These are phyloP conservation scores for Apomyelois bistriatella DNA, from an alignment of 2,888 invertebrate genomes.

Conservation along the genomic window DNA sequence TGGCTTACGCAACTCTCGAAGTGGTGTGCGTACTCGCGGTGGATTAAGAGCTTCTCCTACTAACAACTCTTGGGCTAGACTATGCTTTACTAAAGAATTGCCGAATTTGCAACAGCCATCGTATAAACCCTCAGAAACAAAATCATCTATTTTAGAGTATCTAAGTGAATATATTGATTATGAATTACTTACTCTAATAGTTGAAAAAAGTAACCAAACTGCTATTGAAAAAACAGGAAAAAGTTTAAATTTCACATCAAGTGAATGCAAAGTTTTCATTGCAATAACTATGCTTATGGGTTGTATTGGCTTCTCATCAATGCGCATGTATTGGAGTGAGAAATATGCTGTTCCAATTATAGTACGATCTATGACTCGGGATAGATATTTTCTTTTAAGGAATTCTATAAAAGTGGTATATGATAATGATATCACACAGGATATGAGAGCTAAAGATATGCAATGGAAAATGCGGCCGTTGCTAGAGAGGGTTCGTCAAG, in stretches of 20 bases:
- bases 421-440: constrained; percentile 16
- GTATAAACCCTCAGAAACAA: too few species aligned
- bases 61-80: too few species aligned
- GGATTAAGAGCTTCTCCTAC: too few species aligned
- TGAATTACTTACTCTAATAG: neutral
- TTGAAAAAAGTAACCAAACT: neutral
- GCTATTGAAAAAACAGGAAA: neutral
- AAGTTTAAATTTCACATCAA: neutral
- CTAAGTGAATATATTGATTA: constrained; percentile 2
- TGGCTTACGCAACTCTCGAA: too few species aligned
- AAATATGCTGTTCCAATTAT: constrained; percentile 10
- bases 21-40: too few species aligned
- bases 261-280: neutral
- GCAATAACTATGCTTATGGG: constrained; percentile 11
- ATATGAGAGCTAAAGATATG: constrained; percentile 17
- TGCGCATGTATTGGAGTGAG: constrained; percentile 16
- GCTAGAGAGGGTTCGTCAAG: constrained; percentile 13
- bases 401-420: constrained; percentile 21
- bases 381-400: constrained; percentile 1
- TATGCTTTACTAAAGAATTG: too few species aligned
- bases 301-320: constrained; percentile 10
- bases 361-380: neutral
- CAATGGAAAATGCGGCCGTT: constrained; percentile 21
- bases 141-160: neutral
- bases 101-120: too few species aligned